phyloP scores from a whole-genome alignment of 2,888 invertebrate genomes.

The Anthrax anthrax region DNA sequence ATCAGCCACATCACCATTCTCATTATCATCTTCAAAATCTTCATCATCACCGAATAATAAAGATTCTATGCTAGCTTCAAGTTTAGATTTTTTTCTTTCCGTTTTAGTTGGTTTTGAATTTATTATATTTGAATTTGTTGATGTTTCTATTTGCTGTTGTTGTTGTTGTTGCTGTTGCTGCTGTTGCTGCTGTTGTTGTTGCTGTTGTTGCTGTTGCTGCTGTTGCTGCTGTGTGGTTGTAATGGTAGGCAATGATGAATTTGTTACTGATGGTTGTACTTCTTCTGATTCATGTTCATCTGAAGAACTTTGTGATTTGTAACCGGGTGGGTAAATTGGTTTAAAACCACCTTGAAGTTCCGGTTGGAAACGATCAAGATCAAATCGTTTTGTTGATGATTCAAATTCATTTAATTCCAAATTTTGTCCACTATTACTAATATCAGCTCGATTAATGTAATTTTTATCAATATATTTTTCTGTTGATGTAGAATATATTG shows the following conservation, averaged over 20 bases:
- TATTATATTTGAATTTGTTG: background rate
- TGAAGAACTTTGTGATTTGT: slow-evolving; percentile 17
- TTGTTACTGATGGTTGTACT: slow-evolving; percentile 7
- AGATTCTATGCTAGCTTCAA: slow-evolving; percentile 30
- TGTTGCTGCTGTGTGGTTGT: slow-evolving; percentile 6
- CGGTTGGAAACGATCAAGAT: slow-evolving; percentile 51
- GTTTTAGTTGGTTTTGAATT: background rate
- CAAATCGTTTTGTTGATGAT: slow-evolving; percentile 39
- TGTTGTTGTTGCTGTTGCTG: slow-evolving; percentile 2
- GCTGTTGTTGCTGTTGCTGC: background rate
- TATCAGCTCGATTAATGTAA: slow-evolving; percentile 29
- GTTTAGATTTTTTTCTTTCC: slow-evolving; percentile 23
- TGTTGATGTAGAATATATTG: slow-evolving; percentile 36
- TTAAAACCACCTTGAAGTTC: slow-evolving; percentile 54
- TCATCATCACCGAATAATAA: slow-evolving; percentile 31
- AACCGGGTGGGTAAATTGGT: slow-evolving; percentile 44
- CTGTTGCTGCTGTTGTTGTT: background rate
- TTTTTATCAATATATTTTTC: slow-evolving; percentile 22
- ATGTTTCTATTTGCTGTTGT: background rate
- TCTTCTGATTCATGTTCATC: slow-evolving; percentile 9
- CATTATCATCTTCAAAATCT: slow-evolving; percentile 12
- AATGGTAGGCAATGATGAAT: slow-evolving; percentile 6
- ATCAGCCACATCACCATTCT: slow-evolving; percentile 11
- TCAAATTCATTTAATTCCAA: slow-evolving; percentile 9
- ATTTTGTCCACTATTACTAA: slow-evolving; percentile 11